Base-by-base conservation (phyloP, 2,888 invertebrate species). In the Entomobrya proxima region DNA sequence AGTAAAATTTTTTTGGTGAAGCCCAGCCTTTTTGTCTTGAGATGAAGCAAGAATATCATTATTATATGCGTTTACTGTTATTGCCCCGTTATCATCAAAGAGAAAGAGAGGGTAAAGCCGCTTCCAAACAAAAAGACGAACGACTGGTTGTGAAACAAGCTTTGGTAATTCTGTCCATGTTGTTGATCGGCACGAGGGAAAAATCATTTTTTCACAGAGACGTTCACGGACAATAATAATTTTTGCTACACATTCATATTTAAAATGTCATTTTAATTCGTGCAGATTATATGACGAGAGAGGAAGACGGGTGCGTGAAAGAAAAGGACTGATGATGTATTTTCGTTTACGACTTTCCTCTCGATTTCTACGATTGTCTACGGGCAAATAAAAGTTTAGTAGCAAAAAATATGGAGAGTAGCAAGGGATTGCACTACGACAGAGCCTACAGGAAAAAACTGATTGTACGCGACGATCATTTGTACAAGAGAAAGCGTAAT, bases 41-140 rank as follows among this genome's bases (percentile, higher is more conserved):
- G 24, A 27, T 47, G 52, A 18, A 80, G 50, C 13, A 52, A 80
- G n/a, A 47, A 80, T 37, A 27, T 69, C 24, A 52, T 24, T 40
- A 40, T 55, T 80, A 72, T 74, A 18, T 72, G 40, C 40, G 47
- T 83, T 75, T 64, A 76, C 32, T 75, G 74, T 76, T 83, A 83
- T 83, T 83, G 47, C 78, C n/a, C 11, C 18, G 64, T 64, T 64
- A 78, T 78, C 78, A 78, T 27, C 47, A 47, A 30, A 47, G 15
- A 64, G 32, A 47, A 13, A 40, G 67, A 69, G 67, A 69, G 21
- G 15, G 44, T n/a, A n/a, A 67, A 69, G 21, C 69, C 21, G 44
- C 44, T 69, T 30, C 44, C 13, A 44, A 44, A 40, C 69, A 69
- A 40, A 13, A 44, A 69, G 69, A 69, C n/a, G 21, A n/a, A 69